Conservation (phyloP, 2,888 invertebrate genomes). For the Caenorhabditis sp. region DNA sequence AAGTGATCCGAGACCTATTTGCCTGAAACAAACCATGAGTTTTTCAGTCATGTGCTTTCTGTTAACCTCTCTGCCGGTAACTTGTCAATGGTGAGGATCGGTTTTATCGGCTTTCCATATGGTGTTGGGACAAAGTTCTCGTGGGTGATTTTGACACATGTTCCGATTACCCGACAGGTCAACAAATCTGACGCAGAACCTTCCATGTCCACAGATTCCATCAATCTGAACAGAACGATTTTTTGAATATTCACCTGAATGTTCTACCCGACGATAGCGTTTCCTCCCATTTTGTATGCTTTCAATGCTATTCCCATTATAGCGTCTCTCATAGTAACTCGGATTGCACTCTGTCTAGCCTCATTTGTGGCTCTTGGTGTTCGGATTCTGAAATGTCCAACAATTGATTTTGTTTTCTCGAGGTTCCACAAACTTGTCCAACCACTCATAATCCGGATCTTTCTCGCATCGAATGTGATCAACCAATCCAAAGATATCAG, state of each 20-base stretch:
- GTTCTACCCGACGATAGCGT: conserved; percentile 66
- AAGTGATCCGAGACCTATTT: conserved; percentile 66
- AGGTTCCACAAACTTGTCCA: conserved; percentile 88
- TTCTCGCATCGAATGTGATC: conserved; percentile 86
- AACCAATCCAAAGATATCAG: conserved; percentile 71
- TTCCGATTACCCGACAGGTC: conserved; percentile 68
- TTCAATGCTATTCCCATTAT: conserved; percentile 65
- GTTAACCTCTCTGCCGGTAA: conserved; percentile 56
- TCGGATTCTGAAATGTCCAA: conserved; percentile 86
- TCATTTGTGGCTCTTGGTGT: conserved; percentile 98
- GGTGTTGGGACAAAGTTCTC: conserved; percentile 14
- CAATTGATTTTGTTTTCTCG: too few species aligned
- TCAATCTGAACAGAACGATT: conserved; percentile 52
- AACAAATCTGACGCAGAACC: conserved; percentile 64
- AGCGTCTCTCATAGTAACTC: conserved; percentile 63
- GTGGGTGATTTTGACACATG: conserved; percentile 60
- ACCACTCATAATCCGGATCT: conserved; percentile 99
- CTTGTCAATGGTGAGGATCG: conserved; percentile 65
- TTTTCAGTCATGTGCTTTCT: not conserved
- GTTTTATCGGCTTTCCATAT: conserved; percentile 56
- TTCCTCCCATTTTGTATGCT: conserved; percentile 65
- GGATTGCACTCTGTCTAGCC: conserved; percentile 88
- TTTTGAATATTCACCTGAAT: not conserved
- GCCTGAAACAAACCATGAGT: conserved; percentile 44
- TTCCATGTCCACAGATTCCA: conserved; percentile 71